phyloP scores from a whole-genome alignment of 1,140 invertebrate species.

The Procambarus virginalis region DNA sequence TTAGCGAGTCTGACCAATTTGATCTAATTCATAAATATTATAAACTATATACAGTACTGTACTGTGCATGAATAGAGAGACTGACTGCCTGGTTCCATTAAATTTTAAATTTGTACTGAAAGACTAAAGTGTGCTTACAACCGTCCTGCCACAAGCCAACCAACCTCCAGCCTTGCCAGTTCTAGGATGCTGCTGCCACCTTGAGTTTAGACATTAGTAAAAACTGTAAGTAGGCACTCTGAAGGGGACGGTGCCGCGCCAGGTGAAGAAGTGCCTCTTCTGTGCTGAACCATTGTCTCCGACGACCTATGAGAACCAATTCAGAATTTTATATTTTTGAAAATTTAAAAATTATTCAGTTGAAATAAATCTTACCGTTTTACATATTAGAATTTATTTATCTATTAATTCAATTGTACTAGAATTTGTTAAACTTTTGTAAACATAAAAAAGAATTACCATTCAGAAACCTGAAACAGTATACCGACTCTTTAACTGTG shows the following conservation, averaged over 20 bases:
- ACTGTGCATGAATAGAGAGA: neutral
- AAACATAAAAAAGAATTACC: no score
- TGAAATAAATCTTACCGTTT: neutral
- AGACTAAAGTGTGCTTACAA: neutral
- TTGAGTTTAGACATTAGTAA: conserved; percentile 58
- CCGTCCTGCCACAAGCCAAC: neutral
- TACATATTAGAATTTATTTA: no score
- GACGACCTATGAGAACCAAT: conserved; percentile 80
- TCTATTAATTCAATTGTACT: no score
- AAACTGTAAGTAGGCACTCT: conserved; percentile 84
- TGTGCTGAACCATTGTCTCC: conserved; percentile 92
- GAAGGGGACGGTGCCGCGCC: conserved; percentile 90
- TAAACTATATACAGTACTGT: no score
- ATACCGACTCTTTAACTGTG: no score
- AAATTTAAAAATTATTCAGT: neutral
- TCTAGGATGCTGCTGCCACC: conserved; percentile 34
- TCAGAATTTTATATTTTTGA: neutral
- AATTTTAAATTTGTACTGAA: neutral
- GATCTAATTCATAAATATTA: no score
- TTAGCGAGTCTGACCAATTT: no score
- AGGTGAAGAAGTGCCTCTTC: conserved; percentile 90
- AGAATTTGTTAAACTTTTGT: no score
- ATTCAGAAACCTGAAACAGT: no score
- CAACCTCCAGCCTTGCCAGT: neutral
- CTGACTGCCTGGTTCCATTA: neutral